phyloP scores from a whole-genome alignment of 2,888 invertebrate genomes.

The Carterocephalus palaemon region DNA sequence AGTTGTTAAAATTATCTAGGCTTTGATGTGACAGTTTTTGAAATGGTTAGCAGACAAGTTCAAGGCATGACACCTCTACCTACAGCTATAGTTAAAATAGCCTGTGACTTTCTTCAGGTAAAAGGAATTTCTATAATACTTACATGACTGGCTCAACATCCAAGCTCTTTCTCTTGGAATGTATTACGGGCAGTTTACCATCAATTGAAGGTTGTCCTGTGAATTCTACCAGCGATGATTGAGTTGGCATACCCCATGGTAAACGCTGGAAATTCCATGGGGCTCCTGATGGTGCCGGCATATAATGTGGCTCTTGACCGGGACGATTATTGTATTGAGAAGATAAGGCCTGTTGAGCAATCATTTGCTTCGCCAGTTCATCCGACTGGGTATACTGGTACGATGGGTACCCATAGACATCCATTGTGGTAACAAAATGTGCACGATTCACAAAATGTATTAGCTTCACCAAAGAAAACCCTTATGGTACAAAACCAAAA shows the following conservation, averaged over 20 bases:
- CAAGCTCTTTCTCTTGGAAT: slow-evolving; percentile 68
- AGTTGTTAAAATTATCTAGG: too few relatives aligned
- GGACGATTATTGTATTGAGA: slow-evolving; percentile 42
- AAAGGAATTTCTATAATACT: slow-evolving; percentile 55
- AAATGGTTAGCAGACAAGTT: too few relatives aligned
- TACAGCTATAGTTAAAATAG: too few relatives aligned
- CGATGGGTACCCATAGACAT: slow-evolving; percentile 59
- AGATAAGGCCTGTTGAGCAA: slow-evolving; percentile 58
- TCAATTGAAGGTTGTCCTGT: slow-evolving; percentile 56
- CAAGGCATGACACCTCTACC: too few relatives aligned
- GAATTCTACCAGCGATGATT: slow-evolving; percentile 69
- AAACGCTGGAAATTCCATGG: slow-evolving; percentile 77
- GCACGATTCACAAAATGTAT: background rate
- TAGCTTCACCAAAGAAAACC: background rate
- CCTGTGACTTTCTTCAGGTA: too few relatives aligned
- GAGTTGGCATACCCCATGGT: slow-evolving; percentile 72
- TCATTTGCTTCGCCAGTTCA: slow-evolving; percentile 64
- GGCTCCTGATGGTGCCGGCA: slow-evolving; percentile 64
- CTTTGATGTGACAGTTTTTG: too few relatives aligned
- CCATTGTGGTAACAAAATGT: slow-evolving; percentile 43
- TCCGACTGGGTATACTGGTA: slow-evolving; percentile 60
- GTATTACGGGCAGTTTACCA: slow-evolving; percentile 45
- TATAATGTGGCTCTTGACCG: slow-evolving; percentile 48
- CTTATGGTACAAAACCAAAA: background rate
- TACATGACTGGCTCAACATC: slow-evolving; percentile 72